phyloP scores from a whole-genome alignment of 2,113 vertebrate genomes.

The Bujurquina vittata region DNA sequence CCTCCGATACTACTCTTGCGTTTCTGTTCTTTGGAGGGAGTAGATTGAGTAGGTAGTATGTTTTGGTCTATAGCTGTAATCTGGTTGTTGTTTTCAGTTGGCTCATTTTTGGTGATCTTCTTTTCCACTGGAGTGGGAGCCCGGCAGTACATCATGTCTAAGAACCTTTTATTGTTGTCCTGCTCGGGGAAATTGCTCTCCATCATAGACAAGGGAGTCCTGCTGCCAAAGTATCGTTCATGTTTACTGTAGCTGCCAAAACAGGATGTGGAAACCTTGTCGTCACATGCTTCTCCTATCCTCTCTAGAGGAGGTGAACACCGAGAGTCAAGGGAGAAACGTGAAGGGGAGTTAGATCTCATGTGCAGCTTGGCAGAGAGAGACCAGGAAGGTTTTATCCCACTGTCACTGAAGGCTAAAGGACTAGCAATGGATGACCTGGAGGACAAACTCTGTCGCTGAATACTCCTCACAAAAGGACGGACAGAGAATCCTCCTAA shows the following conservation, averaged over 20 bases:
- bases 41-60: constrained; percentile 76
- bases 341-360: constrained; percentile 93
- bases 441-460: constrained; percentile 93
- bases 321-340: constrained; percentile 94
- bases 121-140: constrained; percentile 80
- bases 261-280: constrained; percentile 93
- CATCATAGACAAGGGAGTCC: constrained; percentile 91
- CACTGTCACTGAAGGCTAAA: constrained; percentile 88
- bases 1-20: constrained; percentile 74
- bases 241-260: constrained; percentile 87
- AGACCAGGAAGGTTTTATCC: constrained; percentile 91
- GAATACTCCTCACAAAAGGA: constrained; percentile 95
- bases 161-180: constrained; percentile 73
- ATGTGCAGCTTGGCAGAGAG: constrained; percentile 93
- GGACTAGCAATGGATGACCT: constrained; percentile 94
- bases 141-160: constrained; percentile 80
- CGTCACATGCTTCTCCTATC: constrained; percentile 90
- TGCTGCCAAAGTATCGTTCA: constrained; percentile 84
- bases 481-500: constrained; percentile 95
- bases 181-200: constrained; percentile 87
- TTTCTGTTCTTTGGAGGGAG: constrained; percentile 88
- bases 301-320: constrained; percentile 91
- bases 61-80: constrained; percentile 91
- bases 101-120: constrained; percentile 79
- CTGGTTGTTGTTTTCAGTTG: constrained; percentile 94